Evolutionary conservation across 2,113 vertebrate species (phyloP).

Genomic region (Maccullochella peelii): DNA sequence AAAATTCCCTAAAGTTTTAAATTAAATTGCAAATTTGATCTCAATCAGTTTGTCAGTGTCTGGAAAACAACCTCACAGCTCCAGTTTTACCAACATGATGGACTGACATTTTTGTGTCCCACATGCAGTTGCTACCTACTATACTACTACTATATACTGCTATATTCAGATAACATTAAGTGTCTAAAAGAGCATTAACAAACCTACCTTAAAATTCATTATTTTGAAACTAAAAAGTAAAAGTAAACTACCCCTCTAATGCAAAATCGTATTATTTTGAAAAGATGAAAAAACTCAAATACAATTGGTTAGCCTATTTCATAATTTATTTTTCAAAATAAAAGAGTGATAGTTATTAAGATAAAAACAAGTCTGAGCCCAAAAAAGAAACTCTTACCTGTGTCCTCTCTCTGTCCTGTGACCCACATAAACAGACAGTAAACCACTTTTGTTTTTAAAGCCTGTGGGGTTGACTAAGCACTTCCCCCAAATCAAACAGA

Average conservation of each 20-base stretch:
- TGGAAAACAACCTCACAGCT: neutral
- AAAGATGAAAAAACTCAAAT: neutral
- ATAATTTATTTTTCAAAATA: neutral
- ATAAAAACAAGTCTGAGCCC: neutral
- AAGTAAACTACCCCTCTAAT: neutral
- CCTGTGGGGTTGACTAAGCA: constrained; percentile 38
- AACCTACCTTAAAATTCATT: neutral
- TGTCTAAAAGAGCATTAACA: neutral
- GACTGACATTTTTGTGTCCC: neutral
- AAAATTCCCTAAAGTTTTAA: neutral
- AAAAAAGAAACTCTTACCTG: constrained; percentile 60
- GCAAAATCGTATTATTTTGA: neutral
- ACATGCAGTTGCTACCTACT: neutral
- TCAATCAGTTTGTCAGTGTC: neutral
- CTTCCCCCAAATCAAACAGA: constrained; percentile 70
- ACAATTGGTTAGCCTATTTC: neutral
- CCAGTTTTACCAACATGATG: neutral
- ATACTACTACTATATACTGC: too few relatives aligned
- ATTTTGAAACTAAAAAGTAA: neutral
- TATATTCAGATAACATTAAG: neutral
- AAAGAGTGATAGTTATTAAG: neutral
- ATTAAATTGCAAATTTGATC: neutral
- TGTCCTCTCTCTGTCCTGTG: constrained; percentile 33
- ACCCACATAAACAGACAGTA: constrained; percentile 37
- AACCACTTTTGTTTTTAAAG: constrained; percentile 65